Percentiles rank a stretch among this genome's conserved stretches.
Conservation (phyloP, 2,888 invertebrate species). For the Marasmarcha lunaedactyla region DNA sequence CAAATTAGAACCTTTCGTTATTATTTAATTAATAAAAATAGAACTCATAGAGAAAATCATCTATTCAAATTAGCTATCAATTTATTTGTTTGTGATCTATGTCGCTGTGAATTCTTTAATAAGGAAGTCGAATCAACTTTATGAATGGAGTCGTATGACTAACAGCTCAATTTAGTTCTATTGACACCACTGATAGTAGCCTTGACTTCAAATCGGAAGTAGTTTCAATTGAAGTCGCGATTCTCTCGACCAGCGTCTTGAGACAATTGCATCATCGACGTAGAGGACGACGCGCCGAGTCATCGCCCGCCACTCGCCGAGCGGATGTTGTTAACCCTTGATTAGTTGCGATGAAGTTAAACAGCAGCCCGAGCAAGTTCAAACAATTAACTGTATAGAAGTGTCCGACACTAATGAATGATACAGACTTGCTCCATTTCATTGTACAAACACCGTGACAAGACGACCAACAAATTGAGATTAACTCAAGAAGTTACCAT, state of each 20-base stretch:
- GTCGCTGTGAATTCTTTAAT: no score
- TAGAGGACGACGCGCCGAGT: slow-evolving; percentile 31
- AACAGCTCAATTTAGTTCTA: slow-evolving; percentile 22
- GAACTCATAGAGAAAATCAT: no score
- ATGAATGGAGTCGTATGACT: neutral
- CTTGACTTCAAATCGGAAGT: slow-evolving; percentile 66
- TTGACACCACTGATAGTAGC: slow-evolving; percentile 38
- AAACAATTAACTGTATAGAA: slow-evolving; percentile 68
- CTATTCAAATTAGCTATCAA: no score
- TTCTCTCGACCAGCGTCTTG: slow-evolving; percentile 19
- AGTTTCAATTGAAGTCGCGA: slow-evolving; percentile 37
- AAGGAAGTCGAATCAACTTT: no score
- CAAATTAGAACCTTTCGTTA: no score
- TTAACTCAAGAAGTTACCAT: slow-evolving; percentile 51
- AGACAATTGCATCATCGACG: slow-evolving; percentile 60
- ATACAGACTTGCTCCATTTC: slow-evolving; percentile 37
- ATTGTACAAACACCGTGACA: slow-evolving; percentile 66
- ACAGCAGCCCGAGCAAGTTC: slow-evolving; percentile 61
- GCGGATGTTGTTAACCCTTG: slow-evolving; percentile 68
- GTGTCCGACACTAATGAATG: slow-evolving; percentile 68
- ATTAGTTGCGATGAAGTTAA: slow-evolving; percentile 65
- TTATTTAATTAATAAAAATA: no score
- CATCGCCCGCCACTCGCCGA: slow-evolving; percentile 59
- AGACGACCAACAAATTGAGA: slow-evolving; percentile 61
- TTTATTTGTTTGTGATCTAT: no score